phyloP scores from a whole-genome alignment of 1,140 invertebrate genomes.

The Drosophila jambulina region DNA sequence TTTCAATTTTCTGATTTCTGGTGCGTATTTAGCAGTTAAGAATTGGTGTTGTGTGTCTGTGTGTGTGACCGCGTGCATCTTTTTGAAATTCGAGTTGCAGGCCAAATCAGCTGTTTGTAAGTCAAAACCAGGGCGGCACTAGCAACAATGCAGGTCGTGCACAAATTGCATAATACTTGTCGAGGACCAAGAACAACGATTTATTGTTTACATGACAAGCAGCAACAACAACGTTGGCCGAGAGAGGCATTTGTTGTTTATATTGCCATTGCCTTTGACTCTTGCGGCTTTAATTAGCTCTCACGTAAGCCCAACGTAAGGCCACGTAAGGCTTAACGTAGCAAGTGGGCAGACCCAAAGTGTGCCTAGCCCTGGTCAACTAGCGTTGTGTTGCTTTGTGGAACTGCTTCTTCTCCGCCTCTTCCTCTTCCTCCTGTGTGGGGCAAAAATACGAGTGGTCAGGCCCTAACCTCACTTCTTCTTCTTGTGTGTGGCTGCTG shows the following conservation, averaged over 20 bases:
- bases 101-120: constrained; percentile 42
- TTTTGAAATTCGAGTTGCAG: constrained; percentile 51
- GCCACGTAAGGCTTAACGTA: constrained; percentile 6
- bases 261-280: neutral
- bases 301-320: constrained; percentile 31
- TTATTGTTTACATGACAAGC: constrained; percentile 3
- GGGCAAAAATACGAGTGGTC: constrained; percentile 26
- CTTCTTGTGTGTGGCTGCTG: constrained; percentile 54
- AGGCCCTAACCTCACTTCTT: constrained; percentile 57
- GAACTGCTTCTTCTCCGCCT: constrained; percentile 12
- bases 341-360: constrained; percentile 32
- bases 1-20: constrained; percentile 28
- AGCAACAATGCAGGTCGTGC: constrained; percentile 16
- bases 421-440: constrained; percentile 35
- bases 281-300: neutral
- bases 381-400: constrained; percentile 29
- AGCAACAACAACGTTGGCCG: neutral
- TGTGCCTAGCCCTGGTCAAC: constrained; percentile 24
- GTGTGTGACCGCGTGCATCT: constrained; percentile 45
- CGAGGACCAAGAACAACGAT: neutral
- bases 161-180: constrained; percentile 42
- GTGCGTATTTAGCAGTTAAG: constrained; percentile 44
- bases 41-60: neutral
- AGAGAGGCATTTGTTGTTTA: constrained; percentile 5
- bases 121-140: constrained; percentile 31